A percentile compares a stretch with the other conserved stretches of the same genome.
These are phyloP conservation scores for Xyrichtys novacula DNA, from an alignment of 2,797 vertebrate genomes.

Conservation along the genomic window DNA sequence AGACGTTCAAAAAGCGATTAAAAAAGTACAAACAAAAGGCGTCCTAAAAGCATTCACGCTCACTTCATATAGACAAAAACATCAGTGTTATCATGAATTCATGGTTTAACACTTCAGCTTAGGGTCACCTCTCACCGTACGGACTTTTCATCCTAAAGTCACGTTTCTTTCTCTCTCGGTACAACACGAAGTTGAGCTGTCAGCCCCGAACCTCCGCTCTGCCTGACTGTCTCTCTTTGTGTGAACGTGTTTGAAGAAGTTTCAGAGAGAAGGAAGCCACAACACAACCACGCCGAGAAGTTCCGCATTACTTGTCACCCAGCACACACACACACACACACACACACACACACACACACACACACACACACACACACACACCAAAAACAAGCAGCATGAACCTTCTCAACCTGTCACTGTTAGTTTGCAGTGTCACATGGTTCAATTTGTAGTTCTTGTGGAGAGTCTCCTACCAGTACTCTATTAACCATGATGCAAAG, in stretches of 20 bases:
- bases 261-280: slow-evolving; percentile 70
- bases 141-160: background rate
- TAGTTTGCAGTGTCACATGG: slow-evolving; percentile 55
- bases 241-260: slow-evolving; percentile 24
- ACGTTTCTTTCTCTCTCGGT: background rate
- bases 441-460: slow-evolving; percentile 51
- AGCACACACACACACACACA: too few species aligned
- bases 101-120: background rate
- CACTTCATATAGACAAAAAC: slow-evolving; percentile 10
- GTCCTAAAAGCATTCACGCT: background rate
- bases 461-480: slow-evolving; percentile 35
- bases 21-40: background rate
- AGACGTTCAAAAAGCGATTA: background rate
- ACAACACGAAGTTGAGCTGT: background rate
- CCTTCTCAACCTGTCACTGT: slow-evolving; percentile 40
- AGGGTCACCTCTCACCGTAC: background rate
- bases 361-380: background rate
- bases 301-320: slow-evolving; percentile 67
- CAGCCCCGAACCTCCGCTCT: background rate
- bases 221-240: background rate
- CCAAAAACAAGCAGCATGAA: background rate
- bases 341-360: too few species aligned
- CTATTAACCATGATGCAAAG: slow-evolving; percentile 61
- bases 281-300: slow-evolving; percentile 37
- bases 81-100: background rate